phyloP scores from a whole-genome alignment of 1,140 invertebrate species.

The Cydia strobilella region DNA sequence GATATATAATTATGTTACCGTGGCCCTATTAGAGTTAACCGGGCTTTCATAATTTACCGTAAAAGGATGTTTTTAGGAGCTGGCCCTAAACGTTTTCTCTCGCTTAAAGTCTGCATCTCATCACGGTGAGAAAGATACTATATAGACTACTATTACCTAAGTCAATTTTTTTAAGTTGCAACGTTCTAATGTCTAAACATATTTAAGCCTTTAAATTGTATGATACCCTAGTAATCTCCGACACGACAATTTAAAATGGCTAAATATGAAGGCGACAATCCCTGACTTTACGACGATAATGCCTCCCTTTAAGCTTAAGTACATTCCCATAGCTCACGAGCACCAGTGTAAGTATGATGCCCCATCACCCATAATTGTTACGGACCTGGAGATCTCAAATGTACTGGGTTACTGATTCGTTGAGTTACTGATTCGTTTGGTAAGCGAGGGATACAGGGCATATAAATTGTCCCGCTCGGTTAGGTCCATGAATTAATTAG shows the following conservation, averaged over 20 bases:
- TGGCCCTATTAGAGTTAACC: not conserved
- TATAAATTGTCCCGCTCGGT: constrained; percentile 15
- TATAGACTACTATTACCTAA: no score
- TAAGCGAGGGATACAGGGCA: not conserved
- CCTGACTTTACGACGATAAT: constrained; percentile 23
- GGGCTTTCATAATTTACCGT: not conserved
- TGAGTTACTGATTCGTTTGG: not conserved
- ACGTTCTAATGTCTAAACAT: not conserved
- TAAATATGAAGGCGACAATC: constrained; percentile 20
- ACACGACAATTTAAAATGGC: constrained; percentile 2
- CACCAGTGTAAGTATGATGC: not conserved
- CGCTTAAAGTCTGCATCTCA: no score
- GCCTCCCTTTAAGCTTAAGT: constrained; percentile 16
- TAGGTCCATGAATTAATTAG: constrained; percentile 29
- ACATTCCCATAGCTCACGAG: not conserved
- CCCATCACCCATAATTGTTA: no score
- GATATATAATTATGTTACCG: constrained; percentile 29
- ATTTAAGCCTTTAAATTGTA: not conserved
- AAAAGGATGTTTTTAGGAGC: not conserved
- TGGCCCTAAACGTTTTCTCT: no score
- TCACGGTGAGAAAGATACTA: no score
- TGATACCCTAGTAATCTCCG: not conserved
- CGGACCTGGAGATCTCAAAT: not conserved
- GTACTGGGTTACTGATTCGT: not conserved
- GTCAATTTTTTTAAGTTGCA: no score